Evolutionary conservation across 2,888 invertebrate genomes (phyloP), one percentile per base, ranked within the genome.

Genomic region (Drosophila melanocephala): DNA sequence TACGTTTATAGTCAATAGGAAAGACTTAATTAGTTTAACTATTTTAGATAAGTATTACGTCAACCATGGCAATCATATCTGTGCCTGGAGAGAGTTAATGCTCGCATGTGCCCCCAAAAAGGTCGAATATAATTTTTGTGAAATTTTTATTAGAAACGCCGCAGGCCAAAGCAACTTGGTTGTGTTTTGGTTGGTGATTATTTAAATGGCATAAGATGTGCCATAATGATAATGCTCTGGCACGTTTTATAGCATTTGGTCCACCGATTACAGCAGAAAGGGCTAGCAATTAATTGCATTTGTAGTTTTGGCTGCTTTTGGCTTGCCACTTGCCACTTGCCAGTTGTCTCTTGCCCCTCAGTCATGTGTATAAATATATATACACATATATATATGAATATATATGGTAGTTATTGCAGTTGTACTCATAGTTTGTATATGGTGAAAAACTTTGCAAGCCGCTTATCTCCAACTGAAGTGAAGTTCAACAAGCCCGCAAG

Each of bases 401-500:
- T 56, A n/a, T 39, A 14, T 77, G 87, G 58, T 63, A 87, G 89
- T 87, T 87, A 80, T 81, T 70, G 84, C 69, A 78, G 84, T 83
- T 85, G 83, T 83, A 76, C 75, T 75, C 71, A 71, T 76, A 79
- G 77, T 72, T 76, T 88, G 77, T 88, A 72, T 84, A 82, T 86
- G 89, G 79, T 51, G 51, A 75, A 84, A 89, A 86, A 89, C 61
- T 87, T 86, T 87, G 73, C 58, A 72, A 80, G 85, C 89, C 87
- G 86, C 86, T 86, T 86, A 86, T 86, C 86, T 78, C 68, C 61
- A 76, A 89, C 70, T 79, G 75, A 70, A 84, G 72, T 57, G 79
- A 84, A 86, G 87, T 86, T 89, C 58, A 77, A 87, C 87, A 86
- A 83, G 89, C 86, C 86, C 86, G 87, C 86, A 86, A 86, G 86